Percentiles rank a stretch among this genome's conserved stretches.
Conservation (phyloP, 2,888 invertebrate species). For the Drosophila incognita region DNA sequence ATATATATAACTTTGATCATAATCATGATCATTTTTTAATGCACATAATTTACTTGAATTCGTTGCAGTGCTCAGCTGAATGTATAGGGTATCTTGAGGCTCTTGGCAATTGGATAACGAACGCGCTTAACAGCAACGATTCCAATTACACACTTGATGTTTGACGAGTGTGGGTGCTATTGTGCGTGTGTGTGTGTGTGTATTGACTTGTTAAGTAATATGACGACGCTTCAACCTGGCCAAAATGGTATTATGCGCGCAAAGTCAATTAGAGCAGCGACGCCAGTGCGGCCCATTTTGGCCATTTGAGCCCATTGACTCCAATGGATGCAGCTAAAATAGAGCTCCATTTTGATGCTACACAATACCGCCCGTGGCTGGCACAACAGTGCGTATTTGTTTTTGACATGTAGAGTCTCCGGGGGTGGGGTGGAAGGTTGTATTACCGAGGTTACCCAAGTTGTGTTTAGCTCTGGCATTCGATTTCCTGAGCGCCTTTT, state of each 20-base stretch:
- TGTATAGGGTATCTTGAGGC: slow-evolving; percentile 33
- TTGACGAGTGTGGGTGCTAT: slow-evolving; percentile 11
- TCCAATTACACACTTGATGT: slow-evolving; percentile 54
- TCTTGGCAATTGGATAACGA: slow-evolving; percentile 38
- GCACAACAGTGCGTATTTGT: slow-evolving; percentile 9
- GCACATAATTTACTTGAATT: neutral
- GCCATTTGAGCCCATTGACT: slow-evolving; percentile 5
- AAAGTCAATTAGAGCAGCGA: slow-evolving; percentile 73
- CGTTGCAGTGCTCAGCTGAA: neutral
- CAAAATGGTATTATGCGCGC: slow-evolving; percentile 70
- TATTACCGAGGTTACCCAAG: slow-evolving; percentile 23
- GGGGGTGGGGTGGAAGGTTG: accelerated
- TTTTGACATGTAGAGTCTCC: neutral
- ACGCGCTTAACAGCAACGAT: slow-evolving; percentile 18
- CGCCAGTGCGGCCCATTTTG: slow-evolving; percentile 8
- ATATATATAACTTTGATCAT: no score
- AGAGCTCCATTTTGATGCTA: slow-evolving; percentile 4
- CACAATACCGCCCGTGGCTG: slow-evolving; percentile 2
- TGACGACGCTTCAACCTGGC: slow-evolving; percentile 75
- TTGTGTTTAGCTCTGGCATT: slow-evolving; percentile 68
- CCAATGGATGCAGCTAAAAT: slow-evolving; percentile 16
- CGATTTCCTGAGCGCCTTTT: slow-evolving; percentile 49
- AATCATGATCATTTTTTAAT: neutral
- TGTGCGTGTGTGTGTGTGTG: slow-evolving; percentile 1
- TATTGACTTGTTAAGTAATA: slow-evolving; percentile 71